These are phyloP conservation scores for Leptestheria dahalacensis DNA, from an alignment of 1,140 invertebrate genomes.

Conservation along the genomic window DNA sequence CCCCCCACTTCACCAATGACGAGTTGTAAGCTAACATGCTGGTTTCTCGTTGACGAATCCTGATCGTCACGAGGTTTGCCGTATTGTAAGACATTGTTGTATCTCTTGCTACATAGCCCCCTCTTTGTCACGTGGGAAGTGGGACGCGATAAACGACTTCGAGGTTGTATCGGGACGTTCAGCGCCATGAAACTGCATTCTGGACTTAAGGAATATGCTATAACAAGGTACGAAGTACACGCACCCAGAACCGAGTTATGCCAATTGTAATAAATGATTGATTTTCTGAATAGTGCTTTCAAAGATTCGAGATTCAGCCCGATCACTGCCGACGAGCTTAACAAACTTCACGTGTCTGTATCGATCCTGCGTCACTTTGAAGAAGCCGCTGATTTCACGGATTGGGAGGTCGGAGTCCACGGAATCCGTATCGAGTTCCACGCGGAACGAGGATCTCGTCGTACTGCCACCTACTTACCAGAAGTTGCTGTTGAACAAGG, in stretches of 20 bases:
- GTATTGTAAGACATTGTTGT: background rate
- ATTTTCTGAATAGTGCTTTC: slow-evolving; percentile 56
- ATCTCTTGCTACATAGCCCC: slow-evolving; percentile 53
- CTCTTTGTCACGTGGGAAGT: slow-evolving; percentile 98
- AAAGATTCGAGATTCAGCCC: slow-evolving; percentile 94
- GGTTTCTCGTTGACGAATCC: slow-evolving; percentile 55
- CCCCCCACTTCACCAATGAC: slow-evolving; percentile 83
- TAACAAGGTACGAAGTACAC: slow-evolving; percentile 53
- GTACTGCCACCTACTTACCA: slow-evolving; percentile 94
- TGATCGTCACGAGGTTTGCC: slow-evolving; percentile 99
- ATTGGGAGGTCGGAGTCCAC: slow-evolving; percentile 95
- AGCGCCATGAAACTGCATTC: slow-evolving; percentile 84
- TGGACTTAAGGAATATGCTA: slow-evolving; percentile 88
- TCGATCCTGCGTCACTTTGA: slow-evolving; percentile 92
- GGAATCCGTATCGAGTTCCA: slow-evolving; percentile 96
- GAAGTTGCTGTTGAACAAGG: slow-evolving; percentile 96
- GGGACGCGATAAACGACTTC: slow-evolving; percentile 73
- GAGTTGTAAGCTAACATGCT: slow-evolving; percentile 64
- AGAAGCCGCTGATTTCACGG: slow-evolving; percentile 82
- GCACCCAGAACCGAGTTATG: background rate
- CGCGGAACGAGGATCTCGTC: slow-evolving; percentile 85
- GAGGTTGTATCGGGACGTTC: slow-evolving; percentile 92
- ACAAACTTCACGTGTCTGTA: slow-evolving; percentile 82
- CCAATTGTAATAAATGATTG: background rate
- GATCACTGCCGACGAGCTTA: slow-evolving; percentile 83